Evolutionary conservation across 1,140 invertebrate species (phyloP).

Genomic region (Subanguina moxae): DNA sequence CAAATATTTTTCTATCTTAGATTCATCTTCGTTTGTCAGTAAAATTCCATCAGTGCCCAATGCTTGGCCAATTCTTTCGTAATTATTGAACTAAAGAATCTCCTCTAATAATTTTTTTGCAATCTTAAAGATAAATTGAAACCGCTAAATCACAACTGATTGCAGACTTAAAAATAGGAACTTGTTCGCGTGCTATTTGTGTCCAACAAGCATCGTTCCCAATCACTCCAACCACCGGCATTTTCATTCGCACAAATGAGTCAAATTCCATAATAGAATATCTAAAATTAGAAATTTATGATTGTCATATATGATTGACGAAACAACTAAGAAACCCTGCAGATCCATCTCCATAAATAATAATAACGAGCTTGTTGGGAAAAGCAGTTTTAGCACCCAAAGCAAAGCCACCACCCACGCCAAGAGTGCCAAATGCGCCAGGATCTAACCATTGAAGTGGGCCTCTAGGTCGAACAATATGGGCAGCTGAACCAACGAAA

Average conservation of each 20-base stretch:
- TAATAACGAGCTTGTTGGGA: conserved; percentile 67
- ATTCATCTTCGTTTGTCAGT: conserved; percentile 62
- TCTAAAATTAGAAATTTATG: conserved; percentile 22
- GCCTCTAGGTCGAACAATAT: conserved; percentile 66
- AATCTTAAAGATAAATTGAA: conserved; percentile 27
- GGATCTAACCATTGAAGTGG: conserved; percentile 68
- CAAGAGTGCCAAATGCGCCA: conserved; percentile 65
- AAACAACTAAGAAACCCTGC: conserved; percentile 61
- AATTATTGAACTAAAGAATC: conserved; percentile 11
- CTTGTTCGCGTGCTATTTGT: conserved; percentile 69
- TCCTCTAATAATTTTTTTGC: neutral
- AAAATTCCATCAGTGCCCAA: conserved; percentile 65
- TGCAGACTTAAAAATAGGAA: conserved; percentile 65
- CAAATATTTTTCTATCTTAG: conserved; percentile 52
- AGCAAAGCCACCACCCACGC: conserved; percentile 70
- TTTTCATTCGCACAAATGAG: conserved; percentile 68
- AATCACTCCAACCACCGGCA: conserved; percentile 66
- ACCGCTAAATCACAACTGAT: conserved; percentile 67
- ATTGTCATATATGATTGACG: neutral
- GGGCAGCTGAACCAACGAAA: conserved; percentile 70
- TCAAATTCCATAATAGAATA: conserved; percentile 67
- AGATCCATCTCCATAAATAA: conserved; percentile 70
- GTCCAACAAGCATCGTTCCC: conserved; percentile 72
- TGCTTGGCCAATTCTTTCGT: conserved; percentile 62
- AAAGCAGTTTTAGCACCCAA: conserved; percentile 67